These are phyloP conservation scores for Anastrepha ludens DNA, from an alignment of 1,140 invertebrate species.

Conservation along the genomic window DNA sequence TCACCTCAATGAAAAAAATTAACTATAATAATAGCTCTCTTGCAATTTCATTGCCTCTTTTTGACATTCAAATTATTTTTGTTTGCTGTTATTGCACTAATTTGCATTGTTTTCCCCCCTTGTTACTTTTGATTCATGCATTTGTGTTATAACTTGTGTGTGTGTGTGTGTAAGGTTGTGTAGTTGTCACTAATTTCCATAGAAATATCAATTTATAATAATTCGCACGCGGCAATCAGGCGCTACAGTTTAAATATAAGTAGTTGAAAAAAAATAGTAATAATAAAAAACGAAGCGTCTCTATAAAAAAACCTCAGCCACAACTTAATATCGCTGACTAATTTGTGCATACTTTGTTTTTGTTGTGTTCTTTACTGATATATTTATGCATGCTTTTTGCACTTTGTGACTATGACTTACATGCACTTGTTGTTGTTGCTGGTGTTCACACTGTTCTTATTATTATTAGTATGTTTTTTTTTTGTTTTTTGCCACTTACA, in stretches of 20 bases:
- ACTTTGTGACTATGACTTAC: not conserved
- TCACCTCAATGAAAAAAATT: no score
- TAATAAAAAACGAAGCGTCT: not conserved
- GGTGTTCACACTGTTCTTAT: not conserved
- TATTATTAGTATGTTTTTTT: not conserved
- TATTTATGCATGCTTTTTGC: slow-evolving; percentile 28
- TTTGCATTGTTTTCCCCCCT: no score
- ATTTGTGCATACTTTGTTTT: not conserved
- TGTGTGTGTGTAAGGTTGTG: no score
- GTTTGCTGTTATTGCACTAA: no score
- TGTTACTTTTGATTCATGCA: no score
- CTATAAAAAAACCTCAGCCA: not conserved
- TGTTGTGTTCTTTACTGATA: not conserved
- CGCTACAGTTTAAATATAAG: not conserved
- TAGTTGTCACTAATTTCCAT: no score
- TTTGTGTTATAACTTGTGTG: no score
- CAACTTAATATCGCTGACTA: slow-evolving; percentile 34
- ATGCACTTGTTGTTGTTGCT: not conserved
- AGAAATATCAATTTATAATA: no score
- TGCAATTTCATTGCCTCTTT: no score
- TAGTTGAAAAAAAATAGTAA: not conserved
- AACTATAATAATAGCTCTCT: no score
- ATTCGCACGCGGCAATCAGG: not conserved
- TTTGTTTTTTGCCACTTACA: not conserved
- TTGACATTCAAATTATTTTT: no score